Percentiles rank a stretch among this genome's conserved stretches.
phyloP scores from a whole-genome alignment of 2,113 vertebrate species.

The Rhea pennata region DNA sequence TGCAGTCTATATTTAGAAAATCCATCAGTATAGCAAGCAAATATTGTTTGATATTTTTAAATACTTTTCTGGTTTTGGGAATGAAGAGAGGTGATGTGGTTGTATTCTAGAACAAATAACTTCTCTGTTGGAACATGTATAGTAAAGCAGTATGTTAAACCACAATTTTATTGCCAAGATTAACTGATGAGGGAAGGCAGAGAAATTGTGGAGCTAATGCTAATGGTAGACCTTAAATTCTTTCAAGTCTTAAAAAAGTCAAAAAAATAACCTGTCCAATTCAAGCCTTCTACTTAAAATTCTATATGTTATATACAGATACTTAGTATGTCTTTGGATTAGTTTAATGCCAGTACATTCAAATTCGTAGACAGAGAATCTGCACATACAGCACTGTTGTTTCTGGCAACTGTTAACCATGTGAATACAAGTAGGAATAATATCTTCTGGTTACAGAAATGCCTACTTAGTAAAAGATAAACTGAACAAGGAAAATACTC shows the following conservation, averaged over 20 bases:
- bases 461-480: background rate
- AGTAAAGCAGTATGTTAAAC: background rate
- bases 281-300: rapidly evolving
- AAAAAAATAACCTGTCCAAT: rapidly evolving
- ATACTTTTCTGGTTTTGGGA: background rate
- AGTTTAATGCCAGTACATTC: background rate
- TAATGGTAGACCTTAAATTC: background rate
- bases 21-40: background rate
- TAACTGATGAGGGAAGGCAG: rapidly evolving
- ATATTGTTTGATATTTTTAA: background rate
- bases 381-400: background rate
- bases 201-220: background rate
- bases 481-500: background rate
- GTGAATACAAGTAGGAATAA: background rate
- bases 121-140: background rate
- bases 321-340: background rate
- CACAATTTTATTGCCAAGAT: background rate
- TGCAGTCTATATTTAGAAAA: no score
- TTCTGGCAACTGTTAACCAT: rapidly evolving
- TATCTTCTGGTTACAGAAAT: background rate
- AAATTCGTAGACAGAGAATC: background rate
- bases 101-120: background rate
- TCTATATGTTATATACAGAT: rapidly evolving
- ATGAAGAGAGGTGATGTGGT: background rate
- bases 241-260: background rate